Percentiles rank a stretch among this genome's conserved stretches.
These are phyloP conservation scores for Lemur catta DNA, from an alignment of 2,797 vertebrate species.

Conservation along the genomic window DNA sequence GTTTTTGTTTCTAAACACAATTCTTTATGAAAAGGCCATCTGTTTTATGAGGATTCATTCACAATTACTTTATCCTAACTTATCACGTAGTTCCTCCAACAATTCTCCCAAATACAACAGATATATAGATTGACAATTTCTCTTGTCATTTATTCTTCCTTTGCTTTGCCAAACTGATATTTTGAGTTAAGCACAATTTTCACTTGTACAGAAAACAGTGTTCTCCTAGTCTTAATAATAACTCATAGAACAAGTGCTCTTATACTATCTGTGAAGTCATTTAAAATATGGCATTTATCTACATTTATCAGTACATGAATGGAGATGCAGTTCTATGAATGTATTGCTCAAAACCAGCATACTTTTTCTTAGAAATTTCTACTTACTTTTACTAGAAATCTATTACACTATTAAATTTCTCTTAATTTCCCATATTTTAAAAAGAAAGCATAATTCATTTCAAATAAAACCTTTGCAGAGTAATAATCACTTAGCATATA, in stretches of 20 bases:
- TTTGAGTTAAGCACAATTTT: neutral
- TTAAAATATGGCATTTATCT: neutral
- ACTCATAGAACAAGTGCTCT: neutral
- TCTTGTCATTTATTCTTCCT: neutral
- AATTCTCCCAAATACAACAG: neutral
- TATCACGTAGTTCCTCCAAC: neutral
- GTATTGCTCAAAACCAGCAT: neutral
- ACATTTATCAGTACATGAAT: neutral
- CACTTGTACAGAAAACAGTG: neutral
- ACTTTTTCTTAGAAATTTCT: neutral
- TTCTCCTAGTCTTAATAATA: neutral
- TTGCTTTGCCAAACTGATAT: neutral
- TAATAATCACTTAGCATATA: slow-evolving; percentile 35
- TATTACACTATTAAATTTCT: neutral
- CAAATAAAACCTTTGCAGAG: slow-evolving; percentile 25
- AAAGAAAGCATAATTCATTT: slow-evolving; percentile 48
- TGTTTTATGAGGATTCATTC: neutral
- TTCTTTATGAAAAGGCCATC: slow-evolving; percentile 26
- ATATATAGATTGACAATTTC: neutral
- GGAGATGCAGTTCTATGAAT: neutral
- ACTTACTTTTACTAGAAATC: neutral
- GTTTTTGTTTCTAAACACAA: neutral
- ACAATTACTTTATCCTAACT: neutral
- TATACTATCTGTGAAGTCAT: neutral
- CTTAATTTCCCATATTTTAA: slow-evolving; percentile 29